Evolutionary conservation across 2,797 vertebrate species (phyloP).

Genomic region (Muscicapa comitata): DNA sequence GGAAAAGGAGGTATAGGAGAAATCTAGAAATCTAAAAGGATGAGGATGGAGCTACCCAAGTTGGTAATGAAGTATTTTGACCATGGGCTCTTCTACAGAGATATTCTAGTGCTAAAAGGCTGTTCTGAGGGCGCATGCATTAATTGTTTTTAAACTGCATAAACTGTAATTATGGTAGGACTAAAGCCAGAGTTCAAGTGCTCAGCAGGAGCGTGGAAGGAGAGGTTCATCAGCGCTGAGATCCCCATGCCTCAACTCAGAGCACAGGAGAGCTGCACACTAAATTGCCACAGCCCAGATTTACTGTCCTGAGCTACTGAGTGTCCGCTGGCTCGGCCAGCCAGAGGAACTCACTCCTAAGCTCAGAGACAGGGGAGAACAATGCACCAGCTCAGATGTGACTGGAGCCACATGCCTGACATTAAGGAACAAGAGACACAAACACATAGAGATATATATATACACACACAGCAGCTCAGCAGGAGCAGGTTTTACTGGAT

Average conservation of each 20-base stretch:
- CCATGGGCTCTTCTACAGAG: background rate
- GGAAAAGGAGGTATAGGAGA: background rate
- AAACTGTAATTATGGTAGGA: constrained; percentile 45
- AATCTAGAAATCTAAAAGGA: constrained; percentile 14
- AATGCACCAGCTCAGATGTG: background rate
- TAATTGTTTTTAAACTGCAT: constrained; percentile 3
- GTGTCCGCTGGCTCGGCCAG: rapidly evolving
- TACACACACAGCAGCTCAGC: background rate
- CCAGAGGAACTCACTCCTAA: background rate
- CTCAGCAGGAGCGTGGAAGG: background rate
- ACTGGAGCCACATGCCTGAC: background rate
- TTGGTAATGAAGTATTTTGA: constrained; percentile 45
- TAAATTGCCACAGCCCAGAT: background rate
- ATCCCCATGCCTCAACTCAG: background rate
- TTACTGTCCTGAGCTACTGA: background rate
- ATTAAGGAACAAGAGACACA: background rate
- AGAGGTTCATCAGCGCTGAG: background rate
- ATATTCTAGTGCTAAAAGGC: background rate
- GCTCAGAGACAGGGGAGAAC: background rate
- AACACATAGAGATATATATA: background rate
- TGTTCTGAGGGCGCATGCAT: background rate
- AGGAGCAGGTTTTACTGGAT: background rate
- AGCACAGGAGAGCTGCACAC: background rate
- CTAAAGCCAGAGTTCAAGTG: background rate
- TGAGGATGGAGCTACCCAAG: background rate